Evolutionary conservation across 2,113 vertebrate species (phyloP).

Genomic region (Lepidothrix coronata): DNA sequence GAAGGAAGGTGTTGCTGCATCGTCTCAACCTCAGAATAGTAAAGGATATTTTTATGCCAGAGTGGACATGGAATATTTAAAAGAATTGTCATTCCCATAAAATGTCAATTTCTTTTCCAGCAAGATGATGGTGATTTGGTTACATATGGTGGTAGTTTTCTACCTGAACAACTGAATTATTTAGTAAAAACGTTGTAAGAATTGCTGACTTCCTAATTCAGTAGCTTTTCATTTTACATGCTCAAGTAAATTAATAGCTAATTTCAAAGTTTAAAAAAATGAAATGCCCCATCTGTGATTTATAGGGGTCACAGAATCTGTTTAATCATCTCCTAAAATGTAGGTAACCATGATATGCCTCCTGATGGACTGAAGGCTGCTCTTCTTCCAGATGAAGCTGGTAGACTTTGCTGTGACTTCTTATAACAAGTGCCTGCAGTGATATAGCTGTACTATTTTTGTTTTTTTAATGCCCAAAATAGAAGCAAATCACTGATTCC

Average conservation of each 20-base stretch:
- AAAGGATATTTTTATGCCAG: neutral
- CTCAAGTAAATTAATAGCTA: neutral
- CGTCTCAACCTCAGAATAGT: neutral
- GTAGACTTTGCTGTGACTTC: neutral
- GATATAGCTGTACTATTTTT: neutral
- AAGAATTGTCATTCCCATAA: neutral
- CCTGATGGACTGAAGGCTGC: neutral
- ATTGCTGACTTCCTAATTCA: neutral
- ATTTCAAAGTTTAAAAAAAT: neutral
- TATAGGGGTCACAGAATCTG: neutral
- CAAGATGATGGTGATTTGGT: neutral
- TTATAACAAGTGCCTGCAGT: neutral
- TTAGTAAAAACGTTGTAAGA: neutral
- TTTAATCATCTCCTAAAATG: neutral
- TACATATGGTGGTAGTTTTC: neutral
- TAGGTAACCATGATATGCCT: neutral
- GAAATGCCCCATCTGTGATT: neutral
- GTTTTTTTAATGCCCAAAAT: neutral
- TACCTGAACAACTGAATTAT: neutral
- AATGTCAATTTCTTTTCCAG: neutral
- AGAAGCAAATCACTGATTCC: neutral
- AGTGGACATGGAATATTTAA: neutral
- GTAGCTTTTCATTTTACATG: neutral
- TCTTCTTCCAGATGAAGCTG: neutral
- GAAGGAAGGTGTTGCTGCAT: neutral